A percentile compares a stretch with the other conserved stretches of the same genome.
Evolutionary conservation across 2,113 vertebrate genomes (phyloP).

Genomic region (Lepus americanus): DNA sequence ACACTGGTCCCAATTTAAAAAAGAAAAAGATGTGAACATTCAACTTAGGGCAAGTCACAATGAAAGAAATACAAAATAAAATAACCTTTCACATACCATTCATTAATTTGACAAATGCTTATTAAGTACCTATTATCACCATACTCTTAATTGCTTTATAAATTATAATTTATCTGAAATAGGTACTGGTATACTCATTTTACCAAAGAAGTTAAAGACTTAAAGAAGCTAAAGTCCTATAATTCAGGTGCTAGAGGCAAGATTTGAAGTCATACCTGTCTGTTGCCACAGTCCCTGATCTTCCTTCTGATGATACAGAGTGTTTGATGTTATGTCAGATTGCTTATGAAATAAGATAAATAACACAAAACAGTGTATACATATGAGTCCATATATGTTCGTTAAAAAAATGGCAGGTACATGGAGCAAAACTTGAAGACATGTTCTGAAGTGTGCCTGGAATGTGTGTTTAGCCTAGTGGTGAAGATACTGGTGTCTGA

Average conservation of each 20-base stretch:
- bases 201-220: not conserved
- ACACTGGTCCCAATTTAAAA: too few relatives aligned
- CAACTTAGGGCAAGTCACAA: not conserved
- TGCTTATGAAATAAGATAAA: constrained; percentile 15
- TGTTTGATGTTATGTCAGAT: not conserved
- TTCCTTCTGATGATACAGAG: not conserved
- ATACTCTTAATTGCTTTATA: constrained; percentile 3
- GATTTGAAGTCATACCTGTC: not conserved
- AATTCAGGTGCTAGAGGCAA: not conserved
- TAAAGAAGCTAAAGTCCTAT: constrained; percentile 6
- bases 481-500: too few relatives aligned
- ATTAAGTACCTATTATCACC: not conserved
- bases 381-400: not conserved
- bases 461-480: too few relatives aligned
- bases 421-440: constrained; percentile 4
- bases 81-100: not conserved
- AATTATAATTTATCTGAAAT: not conserved
- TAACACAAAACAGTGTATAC: not conserved
- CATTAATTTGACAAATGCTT: constrained; percentile 51
- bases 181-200: constrained; percentile 9
- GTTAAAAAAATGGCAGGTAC: not conserved
- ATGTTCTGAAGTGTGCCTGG: not conserved
- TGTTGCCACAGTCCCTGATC: not conserved
- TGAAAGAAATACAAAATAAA: constrained; percentile 22
- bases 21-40: too few relatives aligned